phyloP scores from a whole-genome alignment of 2,113 vertebrate genomes.

The Tetrax tetrax region DNA sequence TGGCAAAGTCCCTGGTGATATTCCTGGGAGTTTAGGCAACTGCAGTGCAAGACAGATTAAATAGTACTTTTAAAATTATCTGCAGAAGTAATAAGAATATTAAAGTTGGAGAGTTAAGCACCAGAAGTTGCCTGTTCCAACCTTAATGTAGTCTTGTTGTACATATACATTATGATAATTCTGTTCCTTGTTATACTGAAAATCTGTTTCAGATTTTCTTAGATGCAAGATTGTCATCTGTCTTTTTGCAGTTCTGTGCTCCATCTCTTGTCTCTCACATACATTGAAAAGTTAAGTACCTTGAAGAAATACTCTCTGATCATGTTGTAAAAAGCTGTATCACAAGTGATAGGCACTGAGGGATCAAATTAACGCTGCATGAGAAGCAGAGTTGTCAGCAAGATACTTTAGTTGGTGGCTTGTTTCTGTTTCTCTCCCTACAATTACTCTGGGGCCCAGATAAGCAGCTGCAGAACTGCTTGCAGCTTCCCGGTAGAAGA shows the following conservation, averaged over 20 bases:
- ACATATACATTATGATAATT: slow-evolving; percentile 66
- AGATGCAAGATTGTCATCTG: slow-evolving; percentile 66
- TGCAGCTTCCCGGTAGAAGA: background rate
- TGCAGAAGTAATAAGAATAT: slow-evolving; percentile 55
- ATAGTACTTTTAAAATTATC: slow-evolving; percentile 23
- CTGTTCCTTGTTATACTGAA: slow-evolving; percentile 64
- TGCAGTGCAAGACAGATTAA: background rate
- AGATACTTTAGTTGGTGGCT: slow-evolving; percentile 16
- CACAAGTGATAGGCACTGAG: slow-evolving; percentile 44
- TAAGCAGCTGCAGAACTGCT: background rate
- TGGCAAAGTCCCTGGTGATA: slow-evolving; percentile 19
- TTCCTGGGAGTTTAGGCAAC: slow-evolving; percentile 5
- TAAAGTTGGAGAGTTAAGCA: slow-evolving; percentile 42
- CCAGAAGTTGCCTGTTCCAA: slow-evolving; percentile 54
- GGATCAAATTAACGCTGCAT: slow-evolving; percentile 59
- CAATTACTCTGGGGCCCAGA: background rate
- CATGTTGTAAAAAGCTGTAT: slow-evolving; percentile 48
- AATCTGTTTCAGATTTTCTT: slow-evolving; percentile 65
- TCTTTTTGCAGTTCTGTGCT: slow-evolving; percentile 59
- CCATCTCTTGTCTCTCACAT: slow-evolving; percentile 62
- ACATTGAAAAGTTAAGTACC: slow-evolving; percentile 63
- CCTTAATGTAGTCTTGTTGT: slow-evolving; percentile 67
- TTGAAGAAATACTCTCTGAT: slow-evolving; percentile 57
- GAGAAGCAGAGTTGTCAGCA: slow-evolving; percentile 40
- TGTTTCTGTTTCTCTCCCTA: slow-evolving; percentile 11